Conservation (phyloP, 2,888 invertebrate species). For the Neocrepidodera transversa region DNA sequence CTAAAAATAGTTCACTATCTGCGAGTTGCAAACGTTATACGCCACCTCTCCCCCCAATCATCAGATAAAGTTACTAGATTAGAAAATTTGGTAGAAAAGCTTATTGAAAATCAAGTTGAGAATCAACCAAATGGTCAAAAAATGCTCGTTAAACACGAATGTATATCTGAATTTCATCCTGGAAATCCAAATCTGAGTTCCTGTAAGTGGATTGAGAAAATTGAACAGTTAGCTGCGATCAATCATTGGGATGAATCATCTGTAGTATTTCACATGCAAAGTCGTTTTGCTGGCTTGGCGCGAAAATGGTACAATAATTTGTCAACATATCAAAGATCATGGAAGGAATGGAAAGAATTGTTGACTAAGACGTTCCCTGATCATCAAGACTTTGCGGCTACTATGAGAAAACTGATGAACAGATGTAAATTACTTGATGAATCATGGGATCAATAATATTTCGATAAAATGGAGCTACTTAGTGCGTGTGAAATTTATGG, state of each 20-base stretch:
- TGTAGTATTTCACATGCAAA: conserved; percentile 36
- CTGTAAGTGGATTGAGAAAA: too few species aligned
- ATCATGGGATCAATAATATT: conserved; percentile 30
- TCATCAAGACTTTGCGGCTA: conserved; percentile 30
- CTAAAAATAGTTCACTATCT: too few species aligned
- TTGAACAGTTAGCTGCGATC: conserved; percentile 37
- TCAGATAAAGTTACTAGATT: too few species aligned
- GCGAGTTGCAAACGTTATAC: too few species aligned
- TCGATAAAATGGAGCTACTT: conserved; percentile 29
- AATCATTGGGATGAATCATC: conserved; percentile 38
- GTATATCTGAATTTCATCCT: conserved; percentile 2
- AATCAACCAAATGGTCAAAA: too few species aligned
- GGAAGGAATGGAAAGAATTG: conserved; percentile 23
- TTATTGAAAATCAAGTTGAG: too few species aligned
- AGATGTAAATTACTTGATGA: conserved; percentile 25
- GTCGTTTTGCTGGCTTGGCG: too few species aligned
- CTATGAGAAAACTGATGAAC: conserved; percentile 27
- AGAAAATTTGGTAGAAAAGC: too few species aligned
- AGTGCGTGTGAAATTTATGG: conserved; percentile 24
- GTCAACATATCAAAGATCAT: too few species aligned
- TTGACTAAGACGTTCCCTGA: conserved; percentile 29
- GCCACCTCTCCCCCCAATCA: too few species aligned
- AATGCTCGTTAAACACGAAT: background rate
- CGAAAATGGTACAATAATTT: too few species aligned
- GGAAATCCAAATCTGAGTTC: conserved; percentile 33